Conservation (phyloP, 2,888 invertebrate species). For the Calliphora vomitoria region DNA sequence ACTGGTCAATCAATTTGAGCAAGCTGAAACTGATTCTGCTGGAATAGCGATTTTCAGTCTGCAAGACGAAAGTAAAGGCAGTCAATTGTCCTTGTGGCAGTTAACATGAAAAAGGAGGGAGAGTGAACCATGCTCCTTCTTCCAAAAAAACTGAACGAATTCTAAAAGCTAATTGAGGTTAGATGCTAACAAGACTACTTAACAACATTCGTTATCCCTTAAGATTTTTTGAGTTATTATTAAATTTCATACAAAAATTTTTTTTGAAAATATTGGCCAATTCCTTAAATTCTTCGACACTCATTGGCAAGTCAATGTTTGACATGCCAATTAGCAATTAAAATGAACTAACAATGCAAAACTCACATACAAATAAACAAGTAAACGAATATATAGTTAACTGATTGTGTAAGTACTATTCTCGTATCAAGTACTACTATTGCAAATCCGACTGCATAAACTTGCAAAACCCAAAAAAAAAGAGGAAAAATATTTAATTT, state of each 20-base stretch:
- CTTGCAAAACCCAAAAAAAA: slow-evolving; percentile 39
- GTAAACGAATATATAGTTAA: slow-evolving; percentile 52
- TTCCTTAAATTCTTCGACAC: slow-evolving; percentile 78
- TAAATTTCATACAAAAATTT: not conserved
- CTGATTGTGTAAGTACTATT: slow-evolving; percentile 56
- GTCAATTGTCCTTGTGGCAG: too few species aligned
- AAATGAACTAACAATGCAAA: slow-evolving; percentile 78
- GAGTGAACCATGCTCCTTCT: too few species aligned
- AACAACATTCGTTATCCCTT: not conserved
- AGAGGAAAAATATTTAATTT: not conserved
- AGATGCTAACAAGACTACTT: not conserved
- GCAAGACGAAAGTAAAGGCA: too few species aligned
- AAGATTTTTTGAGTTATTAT: not conserved
- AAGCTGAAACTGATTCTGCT: too few species aligned
- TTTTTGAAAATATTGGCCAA: slow-evolving; percentile 75
- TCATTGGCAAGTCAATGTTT: slow-evolving; percentile 80
- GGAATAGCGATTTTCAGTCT: too few species aligned
- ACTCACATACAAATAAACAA: slow-evolving; percentile 21
- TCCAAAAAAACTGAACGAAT: not conserved
- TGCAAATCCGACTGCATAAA: slow-evolving; percentile 35
- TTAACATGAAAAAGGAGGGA: too few species aligned
- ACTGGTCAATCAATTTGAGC: too few species aligned
- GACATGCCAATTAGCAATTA: slow-evolving; percentile 84
- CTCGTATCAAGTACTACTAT: slow-evolving; percentile 14
- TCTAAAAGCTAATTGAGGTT: too few species aligned